Evolutionary conservation across 2,113 vertebrate genomes (phyloP).

Genomic region (Hucho hucho): DNA sequence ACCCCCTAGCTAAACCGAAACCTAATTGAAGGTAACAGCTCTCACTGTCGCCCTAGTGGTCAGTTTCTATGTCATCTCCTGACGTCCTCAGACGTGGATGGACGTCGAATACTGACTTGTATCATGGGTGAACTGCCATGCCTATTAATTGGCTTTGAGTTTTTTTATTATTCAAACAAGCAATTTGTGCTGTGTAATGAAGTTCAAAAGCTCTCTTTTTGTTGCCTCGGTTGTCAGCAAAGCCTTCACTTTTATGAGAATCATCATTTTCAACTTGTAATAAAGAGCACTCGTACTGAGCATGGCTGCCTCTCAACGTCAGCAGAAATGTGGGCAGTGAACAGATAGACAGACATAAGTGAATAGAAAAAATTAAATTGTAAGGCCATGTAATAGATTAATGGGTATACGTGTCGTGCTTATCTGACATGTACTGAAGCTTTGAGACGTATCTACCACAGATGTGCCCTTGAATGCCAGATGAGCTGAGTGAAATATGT

Average conservation of each 20-base stretch:
- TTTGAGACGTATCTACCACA: not conserved
- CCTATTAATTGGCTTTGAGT: slow-evolving; percentile 39
- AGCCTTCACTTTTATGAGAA: slow-evolving; percentile 48
- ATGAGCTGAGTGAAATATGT: not conserved
- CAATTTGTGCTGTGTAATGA: slow-evolving; percentile 52
- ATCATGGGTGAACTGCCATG: too few species aligned
- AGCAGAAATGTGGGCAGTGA: slow-evolving; percentile 29
- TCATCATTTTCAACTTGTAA: slow-evolving; percentile 57
- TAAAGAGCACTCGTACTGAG: slow-evolving; percentile 45
- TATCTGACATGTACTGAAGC: not conserved
- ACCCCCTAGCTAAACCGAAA: too few species aligned
- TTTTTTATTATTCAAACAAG: slow-evolving; percentile 55
- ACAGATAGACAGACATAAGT: slow-evolving; percentile 22
- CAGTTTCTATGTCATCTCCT: too few species aligned
- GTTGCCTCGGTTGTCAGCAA: slow-evolving; percentile 46
- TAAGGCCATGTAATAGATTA: slow-evolving; percentile 18
- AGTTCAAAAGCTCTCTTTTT: slow-evolving; percentile 37
- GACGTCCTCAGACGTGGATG: too few species aligned
- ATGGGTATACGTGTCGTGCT: not conserved
- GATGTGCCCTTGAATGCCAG: not conserved
- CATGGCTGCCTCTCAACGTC: slow-evolving; percentile 28
- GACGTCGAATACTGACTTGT: too few species aligned
- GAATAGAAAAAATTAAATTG: slow-evolving; percentile 26
- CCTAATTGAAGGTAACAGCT: too few species aligned
- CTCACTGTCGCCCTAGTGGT: too few species aligned